Base-by-base conservation (phyloP, 92 coral and sea anemone genomes). In the Parazoanthus swiftii region DNA sequence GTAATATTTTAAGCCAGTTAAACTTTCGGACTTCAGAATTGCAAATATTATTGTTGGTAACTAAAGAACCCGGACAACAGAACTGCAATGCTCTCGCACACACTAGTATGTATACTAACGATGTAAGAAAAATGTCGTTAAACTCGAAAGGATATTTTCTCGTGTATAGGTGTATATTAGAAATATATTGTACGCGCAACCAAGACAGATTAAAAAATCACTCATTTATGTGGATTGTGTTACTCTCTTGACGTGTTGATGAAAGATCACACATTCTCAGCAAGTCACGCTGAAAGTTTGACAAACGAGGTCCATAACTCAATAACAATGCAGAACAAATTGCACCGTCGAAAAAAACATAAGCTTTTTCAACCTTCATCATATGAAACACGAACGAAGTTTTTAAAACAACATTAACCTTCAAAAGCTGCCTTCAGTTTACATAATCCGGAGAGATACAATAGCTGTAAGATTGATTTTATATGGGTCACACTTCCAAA, bases 251-350 rank as follows among this genome's bases (percentile, higher is more conserved):
- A 84, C 79, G 72, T 8, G 14, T 29, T 63, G 79, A 18, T 84
- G 78, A 84, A 11, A 72, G 56, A 79, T 84, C 87, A 84, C 87
- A 73, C 68, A 51, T 29, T 84, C 79, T 84, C 15, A 8, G n/a
- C 29, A 46, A 44, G 48, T 68, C 36, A 71, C 68, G 87, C 67
- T 72, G 38, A 71, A 7, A 63, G 21, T 4, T 63, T 25, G 21
- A 63, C 15, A 63, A 20, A 3, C n/a, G 25, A 63, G 33, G 25
- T 25, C 23, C 58, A 51, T 54, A 39, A 15, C 10, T 14, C 23
- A 21, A 18, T 7, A 76, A 39, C 51, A 18, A 36, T 74, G 1
- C 44, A 9, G 23, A 74, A 74, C 7, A 74, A 16, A 26, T 42
- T 15, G 79, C 9, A 18, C 23, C 6, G 48, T 42, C 39, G 46